phyloP scores from a whole-genome alignment of 1,140 invertebrate species.

The Drosophila albomicans region DNA sequence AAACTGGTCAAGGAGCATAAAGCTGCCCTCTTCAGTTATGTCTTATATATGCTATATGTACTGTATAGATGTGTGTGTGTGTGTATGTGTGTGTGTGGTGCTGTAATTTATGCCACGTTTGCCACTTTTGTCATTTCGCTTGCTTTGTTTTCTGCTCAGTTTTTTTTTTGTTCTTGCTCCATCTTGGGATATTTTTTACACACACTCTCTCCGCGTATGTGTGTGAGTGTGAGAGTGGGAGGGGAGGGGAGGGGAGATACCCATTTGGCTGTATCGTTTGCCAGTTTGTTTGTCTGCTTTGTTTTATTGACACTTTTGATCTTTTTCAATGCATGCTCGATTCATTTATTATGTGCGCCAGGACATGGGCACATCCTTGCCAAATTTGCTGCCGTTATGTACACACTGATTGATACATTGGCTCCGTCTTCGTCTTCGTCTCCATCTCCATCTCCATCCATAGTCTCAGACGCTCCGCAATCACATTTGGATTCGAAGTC shows the following conservation, averaged over 20 bases:
- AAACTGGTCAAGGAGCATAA: slow-evolving; percentile 36
- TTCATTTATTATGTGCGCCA: slow-evolving; percentile 74
- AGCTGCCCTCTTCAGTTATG: slow-evolving; percentile 11
- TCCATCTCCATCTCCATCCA: not conserved
- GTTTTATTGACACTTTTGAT: slow-evolving; percentile 83
- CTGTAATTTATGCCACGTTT: slow-evolving; percentile 81
- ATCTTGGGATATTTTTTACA: slow-evolving; percentile 20
- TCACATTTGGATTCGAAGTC: not conserved
- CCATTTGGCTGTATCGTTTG: slow-evolving; percentile 29
- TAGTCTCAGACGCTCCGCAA: not conserved
- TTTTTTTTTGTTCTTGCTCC: slow-evolving; percentile 22
- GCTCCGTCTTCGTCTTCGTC: not conserved
- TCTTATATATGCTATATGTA: not conserved
- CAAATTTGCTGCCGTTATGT: slow-evolving; percentile 53
- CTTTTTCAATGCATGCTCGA: slow-evolving; percentile 75
- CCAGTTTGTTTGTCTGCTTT: slow-evolving; percentile 68
- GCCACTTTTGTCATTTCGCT: slow-evolving; percentile 79
- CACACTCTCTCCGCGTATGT: slow-evolving; percentile 7
- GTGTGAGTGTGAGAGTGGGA: not conserved
- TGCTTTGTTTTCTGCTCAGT: slow-evolving; percentile 28
- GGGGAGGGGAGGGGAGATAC: not conserved
- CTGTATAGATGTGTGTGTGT: slow-evolving; percentile 18
- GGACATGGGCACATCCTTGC: slow-evolving; percentile 28
- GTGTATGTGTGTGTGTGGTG: slow-evolving; percentile 1
- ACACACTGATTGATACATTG: slow-evolving; percentile 78